Conservation (phyloP, 1,140 invertebrate genomes). For the Gryllus bimaculatus region DNA sequence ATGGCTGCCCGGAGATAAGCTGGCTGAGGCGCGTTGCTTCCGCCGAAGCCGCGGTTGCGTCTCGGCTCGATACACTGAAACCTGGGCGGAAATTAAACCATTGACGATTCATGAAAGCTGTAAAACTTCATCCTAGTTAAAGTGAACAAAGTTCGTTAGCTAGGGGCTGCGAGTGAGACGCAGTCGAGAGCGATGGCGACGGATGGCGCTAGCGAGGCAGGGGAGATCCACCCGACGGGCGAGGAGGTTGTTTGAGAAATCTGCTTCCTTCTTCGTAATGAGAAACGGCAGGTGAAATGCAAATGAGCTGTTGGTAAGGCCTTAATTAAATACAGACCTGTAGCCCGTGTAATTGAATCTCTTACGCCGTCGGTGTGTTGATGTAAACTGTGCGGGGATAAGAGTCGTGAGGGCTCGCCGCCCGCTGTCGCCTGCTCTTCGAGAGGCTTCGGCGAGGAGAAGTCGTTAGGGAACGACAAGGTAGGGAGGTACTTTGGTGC, state of each 20-base stretch:
- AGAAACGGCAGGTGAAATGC: not conserved
- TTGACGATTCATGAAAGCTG: not conserved
- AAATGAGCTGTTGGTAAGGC: not conserved
- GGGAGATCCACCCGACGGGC: too few species aligned
- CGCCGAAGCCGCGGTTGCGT: too few species aligned
- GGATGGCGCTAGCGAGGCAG: not conserved
- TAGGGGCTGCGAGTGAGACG: not conserved
- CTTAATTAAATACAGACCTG: not conserved
- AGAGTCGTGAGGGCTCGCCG: too few species aligned
- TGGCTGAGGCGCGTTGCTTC: not conserved
- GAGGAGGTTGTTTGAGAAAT: not conserved
- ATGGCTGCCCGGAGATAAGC: not conserved
- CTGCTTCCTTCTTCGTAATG: not conserved
- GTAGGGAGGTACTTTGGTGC: too few species aligned
- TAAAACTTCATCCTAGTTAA: not conserved
- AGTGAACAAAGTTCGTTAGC: not conserved
- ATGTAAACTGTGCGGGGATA: too few species aligned
- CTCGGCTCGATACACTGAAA: not conserved
- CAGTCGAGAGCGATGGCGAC: not conserved
- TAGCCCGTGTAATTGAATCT: too few species aligned
- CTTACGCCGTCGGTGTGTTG: too few species aligned
- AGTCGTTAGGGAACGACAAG: too few species aligned
- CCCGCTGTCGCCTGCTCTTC: too few species aligned
- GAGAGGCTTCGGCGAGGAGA: too few species aligned
- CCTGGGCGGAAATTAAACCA: not conserved